Evolutionary conservation across 1,140 invertebrate genomes (phyloP).

Genomic region (Scaptomyza graminum): DNA sequence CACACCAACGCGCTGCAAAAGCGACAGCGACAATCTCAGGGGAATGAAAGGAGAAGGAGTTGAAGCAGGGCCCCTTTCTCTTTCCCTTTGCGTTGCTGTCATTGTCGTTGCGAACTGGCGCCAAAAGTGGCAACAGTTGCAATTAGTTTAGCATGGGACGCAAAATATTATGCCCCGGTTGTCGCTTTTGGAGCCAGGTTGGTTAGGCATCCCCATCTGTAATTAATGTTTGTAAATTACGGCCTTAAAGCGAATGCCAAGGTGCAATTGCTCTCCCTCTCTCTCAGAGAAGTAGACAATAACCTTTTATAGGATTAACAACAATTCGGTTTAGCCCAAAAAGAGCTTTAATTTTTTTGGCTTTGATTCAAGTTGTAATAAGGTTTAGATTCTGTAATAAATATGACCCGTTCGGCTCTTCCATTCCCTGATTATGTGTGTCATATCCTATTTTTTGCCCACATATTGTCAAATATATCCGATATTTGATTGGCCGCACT

Average conservation of each 20-base stretch:
- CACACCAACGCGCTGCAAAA: conserved; percentile 64
- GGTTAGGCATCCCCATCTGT: conserved; percentile 27
- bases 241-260: conserved; percentile 35
- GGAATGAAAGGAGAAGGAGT: not conserved
- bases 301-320: not conserved
- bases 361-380: not conserved
- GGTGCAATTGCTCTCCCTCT: not conserved
- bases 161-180: conserved; percentile 57
- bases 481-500: conserved; percentile 53
- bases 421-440: not conserved
- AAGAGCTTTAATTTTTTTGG: not conserved
- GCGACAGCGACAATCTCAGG: conserved; percentile 37
- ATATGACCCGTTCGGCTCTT: not conserved
- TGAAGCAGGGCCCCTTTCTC: not conserved
- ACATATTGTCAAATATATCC: conserved; percentile 28
- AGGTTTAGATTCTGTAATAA: not conserved
- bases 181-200: conserved; percentile 14
- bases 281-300: not conserved
- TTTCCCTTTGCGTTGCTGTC: conserved; percentile 35
- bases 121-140: conserved; percentile 62
- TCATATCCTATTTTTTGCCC: conserved; percentile 9
- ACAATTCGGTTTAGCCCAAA: not conserved
- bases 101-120: conserved; percentile 63
- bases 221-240: conserved; percentile 68
- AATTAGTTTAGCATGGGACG: conserved; percentile 65